Evolutionary conservation across 2,888 invertebrate species (phyloP), one percentile per base, ranked within the genome.

Genomic region (Eristalis arbustorum): DNA sequence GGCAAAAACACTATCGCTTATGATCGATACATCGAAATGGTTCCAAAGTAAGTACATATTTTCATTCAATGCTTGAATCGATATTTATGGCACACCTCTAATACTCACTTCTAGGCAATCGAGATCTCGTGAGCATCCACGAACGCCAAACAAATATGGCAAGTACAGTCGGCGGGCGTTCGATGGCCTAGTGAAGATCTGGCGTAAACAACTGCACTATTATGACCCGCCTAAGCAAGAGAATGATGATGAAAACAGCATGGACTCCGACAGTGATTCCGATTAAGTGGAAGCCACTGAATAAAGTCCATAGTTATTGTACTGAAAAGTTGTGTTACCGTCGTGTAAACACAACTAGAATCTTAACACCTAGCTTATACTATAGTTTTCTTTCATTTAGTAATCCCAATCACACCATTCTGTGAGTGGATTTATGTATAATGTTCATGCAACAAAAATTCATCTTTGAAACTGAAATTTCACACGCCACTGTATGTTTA

Each of bases 121-220:
- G 88, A 94, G 98, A 34, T 93, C 94, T 42, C 94, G 94, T 77
- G 95, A 95, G 4, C 96, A 98, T 93, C 99, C 98, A 1, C 95
- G 94, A 90, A 99, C 99, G 1, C 99, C 99, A 3, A 96, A 98
- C 89, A 98, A 98, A 93, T 94, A 95, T 90, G 91, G 95, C 31
- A 98, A 98, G 93, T 98, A 97, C 92, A 98, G 98, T 89, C 95
- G 99, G 59, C 94, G 99, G 88, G 98, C 97, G 13, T 99, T 98
- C 96, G 99, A 99, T 92, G 96, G 96, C 34, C 94, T 98, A 88
- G 95, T 98, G 0, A 96, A 95, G 91, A 94, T 96, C 80, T 98
- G 98, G 98, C 95, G 98, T 69, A 95, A 96, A 90, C 95, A 96
- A 89, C 93, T 98, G 63, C 98, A 98, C 91, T 94, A 94, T 84